Evolutionary conservation across 2,113 vertebrate genomes (phyloP).

Genomic region (Chaenocephalus aceratus): DNA sequence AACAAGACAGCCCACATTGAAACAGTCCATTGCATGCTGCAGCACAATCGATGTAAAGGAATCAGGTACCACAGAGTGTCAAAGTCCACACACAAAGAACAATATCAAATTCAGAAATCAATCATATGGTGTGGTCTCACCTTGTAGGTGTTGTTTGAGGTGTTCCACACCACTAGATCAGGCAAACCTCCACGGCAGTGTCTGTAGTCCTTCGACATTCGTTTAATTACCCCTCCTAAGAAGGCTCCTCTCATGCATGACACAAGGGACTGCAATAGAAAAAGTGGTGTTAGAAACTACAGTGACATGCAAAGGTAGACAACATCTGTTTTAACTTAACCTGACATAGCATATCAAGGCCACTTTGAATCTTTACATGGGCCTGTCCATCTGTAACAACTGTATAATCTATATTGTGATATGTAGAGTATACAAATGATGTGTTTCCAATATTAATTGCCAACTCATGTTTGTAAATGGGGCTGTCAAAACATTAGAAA

Average conservation of each 20-base stretch:
- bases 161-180: slow-evolving; percentile 94
- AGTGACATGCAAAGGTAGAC: background rate
- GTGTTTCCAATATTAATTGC: slow-evolving; percentile 1
- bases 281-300: background rate
- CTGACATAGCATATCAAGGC: too few species aligned
- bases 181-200: slow-evolving; percentile 93
- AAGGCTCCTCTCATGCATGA: slow-evolving; percentile 90
- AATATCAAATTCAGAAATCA: background rate
- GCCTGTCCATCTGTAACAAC: background rate
- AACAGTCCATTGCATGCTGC: background rate
- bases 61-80: background rate
- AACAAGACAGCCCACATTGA: slow-evolving; percentile 15
- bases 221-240: slow-evolving; percentile 87
- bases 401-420: background rate
- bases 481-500: background rate
- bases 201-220: slow-evolving; percentile 89
- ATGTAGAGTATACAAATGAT: background rate
- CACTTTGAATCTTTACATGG: background rate
- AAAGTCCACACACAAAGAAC: background rate
- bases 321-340: background rate
- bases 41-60: background rate
- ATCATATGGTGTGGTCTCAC: slow-evolving; percentile 70
- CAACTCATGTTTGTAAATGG: background rate
- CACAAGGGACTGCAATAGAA: slow-evolving; percentile 86
- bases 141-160: slow-evolving; percentile 84